Evolutionary conservation across 2,113 vertebrate genomes (phyloP).

Genomic region (Grammatotria lemairii): DNA sequence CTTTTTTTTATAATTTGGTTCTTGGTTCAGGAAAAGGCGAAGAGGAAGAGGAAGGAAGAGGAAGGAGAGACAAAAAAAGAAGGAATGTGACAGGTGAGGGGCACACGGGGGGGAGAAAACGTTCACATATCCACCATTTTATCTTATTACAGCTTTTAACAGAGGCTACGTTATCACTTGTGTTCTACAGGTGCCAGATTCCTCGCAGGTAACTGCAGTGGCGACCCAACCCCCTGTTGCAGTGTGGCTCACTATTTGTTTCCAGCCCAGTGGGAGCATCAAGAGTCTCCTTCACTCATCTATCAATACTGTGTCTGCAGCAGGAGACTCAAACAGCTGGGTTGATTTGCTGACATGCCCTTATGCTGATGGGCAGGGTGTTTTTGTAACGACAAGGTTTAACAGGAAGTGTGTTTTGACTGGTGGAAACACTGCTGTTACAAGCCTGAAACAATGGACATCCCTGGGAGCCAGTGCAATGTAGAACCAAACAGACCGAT

Average conservation of each 20-base stretch:
- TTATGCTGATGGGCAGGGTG: slow-evolving; percentile 19
- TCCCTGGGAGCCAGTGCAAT: slow-evolving; percentile 67
- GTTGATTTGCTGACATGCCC: slow-evolving; percentile 42
- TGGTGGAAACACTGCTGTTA: slow-evolving; percentile 46
- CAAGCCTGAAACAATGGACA: slow-evolving; percentile 44
- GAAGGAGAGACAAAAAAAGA: slow-evolving; percentile 67
- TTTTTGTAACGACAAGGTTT: slow-evolving; percentile 47
- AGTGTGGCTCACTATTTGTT: slow-evolving; percentile 53
- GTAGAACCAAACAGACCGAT: slow-evolving; percentile 58
- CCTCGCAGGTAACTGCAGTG: slow-evolving; percentile 71
- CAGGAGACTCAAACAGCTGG: slow-evolving; percentile 46
- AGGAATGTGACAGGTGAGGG: slow-evolving; percentile 70
- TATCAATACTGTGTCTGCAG: slow-evolving; percentile 33
- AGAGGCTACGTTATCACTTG: background rate
- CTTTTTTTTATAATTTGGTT: background rate
- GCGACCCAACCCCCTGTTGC: slow-evolving; percentile 23
- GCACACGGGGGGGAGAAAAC: background rate
- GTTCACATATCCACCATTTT: background rate
- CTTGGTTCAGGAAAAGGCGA: slow-evolving; percentile 50
- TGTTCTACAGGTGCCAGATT: slow-evolving; percentile 66
- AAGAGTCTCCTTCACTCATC: slow-evolving; percentile 45
- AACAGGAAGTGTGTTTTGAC: slow-evolving; percentile 45
- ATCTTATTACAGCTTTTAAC: background rate
- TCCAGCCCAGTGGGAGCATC: slow-evolving; percentile 50
- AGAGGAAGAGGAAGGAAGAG: slow-evolving; percentile 66